Evolutionary conservation across 2,113 vertebrate species (phyloP), one percentile per base, ranked within the genome.

Genomic region (Jaculus jaculus): DNA sequence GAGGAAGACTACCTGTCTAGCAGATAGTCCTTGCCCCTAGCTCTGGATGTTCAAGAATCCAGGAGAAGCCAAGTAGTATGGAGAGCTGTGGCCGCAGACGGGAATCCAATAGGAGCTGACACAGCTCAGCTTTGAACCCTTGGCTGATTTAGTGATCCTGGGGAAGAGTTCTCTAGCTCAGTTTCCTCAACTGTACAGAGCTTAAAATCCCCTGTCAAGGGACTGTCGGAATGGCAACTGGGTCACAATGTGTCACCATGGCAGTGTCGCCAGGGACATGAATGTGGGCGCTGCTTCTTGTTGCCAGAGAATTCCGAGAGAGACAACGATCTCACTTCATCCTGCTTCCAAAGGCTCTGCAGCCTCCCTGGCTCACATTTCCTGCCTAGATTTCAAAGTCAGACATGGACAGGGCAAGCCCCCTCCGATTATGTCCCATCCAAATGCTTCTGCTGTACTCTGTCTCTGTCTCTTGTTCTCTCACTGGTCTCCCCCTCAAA

Each of bases 1-100:
- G 18, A 0, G 47, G 15, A 32, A n/a, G 85, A 18, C 18, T 2
- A 7, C 26, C 26, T 28, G 32, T 1, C 5, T 0, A 4, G 32
- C 42, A 6, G 7, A 78, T 23, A 63, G 60, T 3, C 30, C 3
- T 10, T 21, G 7, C 7, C 2, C 2, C 5, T 30, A 54, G 18
- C 21, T 47, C 42, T 47, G 42, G 42, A 47, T 47, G 42, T 47
- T 47, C 42, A 47, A 47, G 42, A 47, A 47, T 47, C 42, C 42
- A 47, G 42, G 42, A 47, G 42, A 47, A 47, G 42, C 8, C 42
- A 47, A 5, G 42, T 47, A 47, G 42, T 47, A 47, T 47, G 21
- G 15, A 18, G 34, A 23, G 23, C 1, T 13, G 23, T 17, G 12
- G 15, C 9, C 61, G 26, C 10, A 24, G 34, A 20, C 2, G 15